Percentiles rank a stretch among this genome's conserved stretches.
These are phyloP conservation scores for Schizaphis graminum DNA, from an alignment of 2,888 invertebrate species.

Conservation along the genomic window DNA sequence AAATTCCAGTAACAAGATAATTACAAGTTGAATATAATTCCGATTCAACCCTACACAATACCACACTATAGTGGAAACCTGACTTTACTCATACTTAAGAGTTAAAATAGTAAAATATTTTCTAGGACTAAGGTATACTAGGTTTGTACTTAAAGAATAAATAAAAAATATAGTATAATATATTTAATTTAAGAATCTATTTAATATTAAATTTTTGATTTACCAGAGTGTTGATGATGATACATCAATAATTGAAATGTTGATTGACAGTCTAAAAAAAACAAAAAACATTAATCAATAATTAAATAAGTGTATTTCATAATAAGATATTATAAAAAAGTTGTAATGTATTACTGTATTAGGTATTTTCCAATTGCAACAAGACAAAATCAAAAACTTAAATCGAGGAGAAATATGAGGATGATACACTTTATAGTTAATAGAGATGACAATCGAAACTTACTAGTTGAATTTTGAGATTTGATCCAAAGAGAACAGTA, in stretches of 20 bases:
- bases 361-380: neutral
- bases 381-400: neutral
- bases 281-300: neutral
- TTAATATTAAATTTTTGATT: neutral
- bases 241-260: constrained; percentile 60
- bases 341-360: neutral
- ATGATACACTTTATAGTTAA: neutral
- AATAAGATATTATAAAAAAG: neutral
- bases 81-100: too few species aligned
- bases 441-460: neutral
- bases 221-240: constrained; percentile 64
- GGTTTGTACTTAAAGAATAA: neutral
- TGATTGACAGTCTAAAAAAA: constrained; percentile 45
- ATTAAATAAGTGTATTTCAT: neutral
- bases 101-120: neutral
- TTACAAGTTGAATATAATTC: neutral
- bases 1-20: neutral
- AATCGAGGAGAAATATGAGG: neutral
- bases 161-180: neutral
- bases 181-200: neutral
- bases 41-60: neutral
- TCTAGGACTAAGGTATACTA: neutral
- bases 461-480: constrained; percentile 26
- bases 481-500: neutral
- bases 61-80: neutral